Percentiles rank a stretch among this genome's conserved stretches.
Conservation (phyloP, 1,140 invertebrate genomes). For the Drosophila suzukii region DNA sequence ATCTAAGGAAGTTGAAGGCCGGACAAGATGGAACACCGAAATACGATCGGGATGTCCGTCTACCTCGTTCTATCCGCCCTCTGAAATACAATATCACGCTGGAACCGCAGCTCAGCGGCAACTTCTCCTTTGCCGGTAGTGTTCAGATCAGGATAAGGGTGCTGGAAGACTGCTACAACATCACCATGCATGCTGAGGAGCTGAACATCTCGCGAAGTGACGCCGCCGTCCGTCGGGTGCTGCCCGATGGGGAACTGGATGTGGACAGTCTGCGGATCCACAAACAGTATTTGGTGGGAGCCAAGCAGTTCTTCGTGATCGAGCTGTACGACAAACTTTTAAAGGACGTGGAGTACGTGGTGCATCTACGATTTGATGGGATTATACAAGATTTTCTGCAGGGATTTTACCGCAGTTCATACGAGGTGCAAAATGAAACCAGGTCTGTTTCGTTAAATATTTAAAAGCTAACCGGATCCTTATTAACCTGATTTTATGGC, state of each 20-base stretch:
- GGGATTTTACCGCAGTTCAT: conserved; percentile 95
- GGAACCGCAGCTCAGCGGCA: conserved; percentile 89
- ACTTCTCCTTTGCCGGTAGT: conserved; percentile 91
- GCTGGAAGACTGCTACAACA: conserved; percentile 87
- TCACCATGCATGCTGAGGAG: conserved; percentile 91
- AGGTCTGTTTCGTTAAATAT: conserved; percentile 85
- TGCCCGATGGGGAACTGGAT: conserved; percentile 31
- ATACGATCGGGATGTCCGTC: conserved; percentile 86
- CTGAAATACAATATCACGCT: conserved; percentile 89
- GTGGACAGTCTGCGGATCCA: conserved; percentile 73
- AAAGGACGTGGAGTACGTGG: conserved; percentile 87
- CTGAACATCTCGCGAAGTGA: conserved; percentile 87
- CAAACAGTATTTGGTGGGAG: conserved; percentile 86
- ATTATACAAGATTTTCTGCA: conserved; percentile 90
- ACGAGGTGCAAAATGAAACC: conserved; percentile 88
- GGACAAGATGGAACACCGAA: conserved; percentile 48
- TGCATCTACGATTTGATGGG: conserved; percentile 90
- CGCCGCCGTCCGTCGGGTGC: conserved; percentile 84
- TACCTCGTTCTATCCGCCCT: conserved; percentile 88
- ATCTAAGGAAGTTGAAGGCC: conserved; percentile 74
- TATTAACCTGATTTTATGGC: conserved; percentile 1
- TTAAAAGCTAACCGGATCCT: background rate
- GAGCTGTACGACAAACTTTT: conserved; percentile 86
- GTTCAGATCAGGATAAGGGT: conserved; percentile 89
- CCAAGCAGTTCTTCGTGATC: conserved; percentile 91